Percentiles rank a stretch among this genome's conserved stretches.
Evolutionary conservation across 2,113 vertebrate species (phyloP).

Genomic region (Colinus virginianus): DNA sequence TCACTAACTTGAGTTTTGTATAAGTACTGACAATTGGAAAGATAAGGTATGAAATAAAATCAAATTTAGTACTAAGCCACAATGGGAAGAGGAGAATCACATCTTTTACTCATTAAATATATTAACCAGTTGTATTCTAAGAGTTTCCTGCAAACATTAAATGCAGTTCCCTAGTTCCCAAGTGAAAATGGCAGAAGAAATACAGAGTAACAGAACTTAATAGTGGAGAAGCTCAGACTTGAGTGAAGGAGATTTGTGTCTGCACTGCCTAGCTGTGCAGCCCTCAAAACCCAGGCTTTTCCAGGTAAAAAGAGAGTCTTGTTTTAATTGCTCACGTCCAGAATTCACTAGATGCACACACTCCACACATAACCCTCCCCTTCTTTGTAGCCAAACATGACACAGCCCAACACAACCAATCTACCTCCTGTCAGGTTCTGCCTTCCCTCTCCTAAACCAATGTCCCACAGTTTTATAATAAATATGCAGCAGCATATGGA

Average conservation of each 20-base stretch:
- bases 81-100: background rate
- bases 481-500: background rate
- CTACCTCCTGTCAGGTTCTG: conserved; percentile 11
- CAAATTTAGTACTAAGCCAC: background rate
- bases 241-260: background rate
- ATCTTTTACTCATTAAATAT: background rate
- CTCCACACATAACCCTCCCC: background rate
- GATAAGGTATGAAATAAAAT: background rate
- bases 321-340: background rate
- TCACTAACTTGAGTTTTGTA: background rate
- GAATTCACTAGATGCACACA: conserved; percentile 11
- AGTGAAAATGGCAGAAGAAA: background rate
- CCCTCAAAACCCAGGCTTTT: background rate
- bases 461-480: background rate
- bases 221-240: background rate
- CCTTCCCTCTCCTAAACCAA: conserved; percentile 2
- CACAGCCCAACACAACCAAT: conserved; percentile 40
- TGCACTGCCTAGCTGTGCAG: background rate
- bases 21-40: background rate
- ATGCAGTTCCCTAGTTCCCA: background rate
- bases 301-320: background rate
- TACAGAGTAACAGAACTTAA: background rate
- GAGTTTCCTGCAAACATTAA: background rate
- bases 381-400: conserved; percentile 22
- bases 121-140: background rate